A percentile compares a stretch with the other conserved stretches of the same genome.
These are phyloP conservation scores for Cepphus grylle DNA, from an alignment of 2,113 vertebrate genomes.

Conservation along the genomic window DNA sequence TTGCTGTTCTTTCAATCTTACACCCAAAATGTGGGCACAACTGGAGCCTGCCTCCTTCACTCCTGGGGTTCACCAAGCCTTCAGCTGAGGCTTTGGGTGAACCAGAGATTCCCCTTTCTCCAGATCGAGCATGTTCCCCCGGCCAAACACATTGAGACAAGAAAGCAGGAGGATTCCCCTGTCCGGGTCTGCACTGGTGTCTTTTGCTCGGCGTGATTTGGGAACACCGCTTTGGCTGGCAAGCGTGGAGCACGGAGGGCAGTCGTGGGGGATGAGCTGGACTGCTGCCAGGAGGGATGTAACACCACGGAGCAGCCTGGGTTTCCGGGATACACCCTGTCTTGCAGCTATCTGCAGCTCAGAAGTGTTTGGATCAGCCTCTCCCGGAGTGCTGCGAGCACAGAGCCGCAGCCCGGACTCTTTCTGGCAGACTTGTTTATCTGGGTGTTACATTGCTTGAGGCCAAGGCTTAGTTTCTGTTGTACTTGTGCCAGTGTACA, in stretches of 20 bases:
- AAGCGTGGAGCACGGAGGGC: not conserved
- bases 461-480: conserved; percentile 70
- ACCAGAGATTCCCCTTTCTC: not conserved
- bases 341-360: conserved; percentile 37
- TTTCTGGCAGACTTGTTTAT: conserved; percentile 62
- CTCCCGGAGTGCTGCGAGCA: not conserved
- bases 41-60: not conserved
- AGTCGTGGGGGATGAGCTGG: not conserved
- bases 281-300: not conserved
- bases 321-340: conserved; percentile 45
- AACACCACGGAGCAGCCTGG: not conserved
- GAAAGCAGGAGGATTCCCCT: not conserved
- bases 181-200: not conserved
- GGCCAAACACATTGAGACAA: accelerated
- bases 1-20: not conserved
- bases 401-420: conserved; percentile 8
- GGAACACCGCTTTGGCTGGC: not conserved
- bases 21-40: not conserved
- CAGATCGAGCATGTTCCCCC: accelerated
- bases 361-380: not conserved
- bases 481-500: conserved; percentile 65
- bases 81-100: not conserved
- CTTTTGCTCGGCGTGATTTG: not conserved
- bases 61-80: not conserved
- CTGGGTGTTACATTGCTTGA: conserved; percentile 61